phyloP scores from a whole-genome alignment of 1,140 invertebrate genomes.

The Ceratina australensis region DNA sequence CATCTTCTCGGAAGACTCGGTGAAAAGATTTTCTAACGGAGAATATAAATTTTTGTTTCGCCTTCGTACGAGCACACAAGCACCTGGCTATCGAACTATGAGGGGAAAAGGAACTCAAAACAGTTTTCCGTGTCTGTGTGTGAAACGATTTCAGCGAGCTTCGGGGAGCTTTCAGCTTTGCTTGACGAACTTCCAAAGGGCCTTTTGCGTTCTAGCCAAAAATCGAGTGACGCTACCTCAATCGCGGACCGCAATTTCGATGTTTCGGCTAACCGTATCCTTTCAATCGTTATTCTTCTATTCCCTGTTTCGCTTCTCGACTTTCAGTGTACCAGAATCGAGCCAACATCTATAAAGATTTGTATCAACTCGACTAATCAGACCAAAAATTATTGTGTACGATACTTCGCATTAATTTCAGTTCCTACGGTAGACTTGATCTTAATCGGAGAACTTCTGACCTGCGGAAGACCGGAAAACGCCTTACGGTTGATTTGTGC shows the following conservation, averaged over 20 bases:
- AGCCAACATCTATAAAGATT: neutral
- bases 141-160: neutral
- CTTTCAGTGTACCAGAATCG: neutral
- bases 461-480: neutral
- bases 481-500: conserved; percentile 1
- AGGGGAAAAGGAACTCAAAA: neutral
- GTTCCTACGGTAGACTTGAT: no score
- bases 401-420: no score
- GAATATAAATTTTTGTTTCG: neutral
- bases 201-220: neutral
- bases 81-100: neutral
- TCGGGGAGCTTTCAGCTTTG: neutral
- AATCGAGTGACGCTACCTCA: neutral
- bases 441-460: neutral
- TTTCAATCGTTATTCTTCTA: neutral
- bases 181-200: neutral
- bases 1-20: no score
- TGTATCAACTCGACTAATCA: no score
- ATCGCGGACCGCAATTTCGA: neutral
- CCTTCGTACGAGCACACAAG: neutral
- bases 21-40: no score
- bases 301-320: conserved; percentile 7
- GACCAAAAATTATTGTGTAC: no score
- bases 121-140: neutral
- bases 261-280: neutral